A percentile compares a stretch with the other conserved stretches of the same genome.
These are phyloP conservation scores for Heliocidaris erythrogramma DNA, from an alignment of 35 echinoderm and acorn worm species.

Conservation along the genomic window DNA sequence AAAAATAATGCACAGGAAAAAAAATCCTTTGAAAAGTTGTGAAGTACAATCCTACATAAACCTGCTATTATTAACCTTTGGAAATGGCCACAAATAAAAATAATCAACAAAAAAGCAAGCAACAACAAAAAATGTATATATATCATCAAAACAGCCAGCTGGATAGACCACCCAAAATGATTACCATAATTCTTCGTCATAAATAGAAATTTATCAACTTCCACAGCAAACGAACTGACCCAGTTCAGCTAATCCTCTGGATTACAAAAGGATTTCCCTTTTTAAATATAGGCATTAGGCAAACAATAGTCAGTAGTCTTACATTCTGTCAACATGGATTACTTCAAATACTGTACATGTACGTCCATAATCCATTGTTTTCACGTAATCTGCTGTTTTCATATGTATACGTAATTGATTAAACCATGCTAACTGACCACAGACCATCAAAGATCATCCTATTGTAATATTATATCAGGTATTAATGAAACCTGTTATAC, in stretches of 20 bases:
- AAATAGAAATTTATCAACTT: not conserved
- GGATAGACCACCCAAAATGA: not conserved
- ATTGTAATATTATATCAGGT: not conserved
- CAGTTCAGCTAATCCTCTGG: not conserved
- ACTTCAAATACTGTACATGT: not conserved
- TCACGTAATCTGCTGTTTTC: not conserved
- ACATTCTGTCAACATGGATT: not conserved
- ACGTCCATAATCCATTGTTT: not conserved
- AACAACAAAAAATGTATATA: not conserved
- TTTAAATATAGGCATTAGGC: not conserved
- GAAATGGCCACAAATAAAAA: not conserved
- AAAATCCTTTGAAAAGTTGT: not conserved
- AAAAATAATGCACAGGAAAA: not conserved
- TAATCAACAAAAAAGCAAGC: no score
- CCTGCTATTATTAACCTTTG: not conserved
- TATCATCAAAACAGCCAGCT: not conserved
- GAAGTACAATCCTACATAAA: not conserved
- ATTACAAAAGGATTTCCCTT: not conserved
- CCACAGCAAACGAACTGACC: not conserved
- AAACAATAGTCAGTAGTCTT: not conserved
- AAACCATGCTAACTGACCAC: not conserved
- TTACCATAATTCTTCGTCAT: not conserved
- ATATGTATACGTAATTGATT: not conserved
- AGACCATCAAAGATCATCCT: not conserved
- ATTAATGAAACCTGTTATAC: not conserved